phyloP scores from a whole-genome alignment of 2,113 vertebrate species.

The Ginglymostoma cirratum region DNA sequence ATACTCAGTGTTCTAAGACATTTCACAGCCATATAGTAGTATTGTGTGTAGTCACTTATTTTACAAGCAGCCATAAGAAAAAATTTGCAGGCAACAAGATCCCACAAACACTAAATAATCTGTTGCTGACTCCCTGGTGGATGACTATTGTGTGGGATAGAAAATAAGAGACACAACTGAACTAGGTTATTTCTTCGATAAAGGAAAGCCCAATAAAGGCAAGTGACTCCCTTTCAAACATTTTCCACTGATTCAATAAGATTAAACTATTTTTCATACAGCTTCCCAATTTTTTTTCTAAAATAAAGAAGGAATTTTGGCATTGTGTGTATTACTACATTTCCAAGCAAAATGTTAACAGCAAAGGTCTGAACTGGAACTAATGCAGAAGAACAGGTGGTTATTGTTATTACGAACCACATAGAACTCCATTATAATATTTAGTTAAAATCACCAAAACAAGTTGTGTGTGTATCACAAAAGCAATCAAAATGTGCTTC shows the following conservation, averaged over 20 bases:
- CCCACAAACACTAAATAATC: neutral
- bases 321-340: no score
- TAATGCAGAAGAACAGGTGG: neutral
- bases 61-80: neutral
- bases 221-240: neutral
- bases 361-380: neutral
- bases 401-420: neutral
- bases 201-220: neutral
- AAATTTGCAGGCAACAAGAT: neutral
- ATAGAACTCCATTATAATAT: neutral
- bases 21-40: neutral
- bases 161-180: neutral
- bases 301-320: no score
- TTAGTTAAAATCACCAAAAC: neutral
- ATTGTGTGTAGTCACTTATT: neutral
- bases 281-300: no score
- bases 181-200: neutral
- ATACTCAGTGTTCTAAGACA: neutral
- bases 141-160: neutral
- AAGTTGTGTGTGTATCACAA: neutral
- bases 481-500: neutral
- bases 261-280: neutral
- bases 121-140: neutral
- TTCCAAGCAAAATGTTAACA: neutral
- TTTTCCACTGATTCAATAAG: neutral